Evolutionary conservation across 2,797 vertebrate species (phyloP), one percentile per base, ranked within the genome.

Genomic region (Percopsis omiscomaycus): DNA sequence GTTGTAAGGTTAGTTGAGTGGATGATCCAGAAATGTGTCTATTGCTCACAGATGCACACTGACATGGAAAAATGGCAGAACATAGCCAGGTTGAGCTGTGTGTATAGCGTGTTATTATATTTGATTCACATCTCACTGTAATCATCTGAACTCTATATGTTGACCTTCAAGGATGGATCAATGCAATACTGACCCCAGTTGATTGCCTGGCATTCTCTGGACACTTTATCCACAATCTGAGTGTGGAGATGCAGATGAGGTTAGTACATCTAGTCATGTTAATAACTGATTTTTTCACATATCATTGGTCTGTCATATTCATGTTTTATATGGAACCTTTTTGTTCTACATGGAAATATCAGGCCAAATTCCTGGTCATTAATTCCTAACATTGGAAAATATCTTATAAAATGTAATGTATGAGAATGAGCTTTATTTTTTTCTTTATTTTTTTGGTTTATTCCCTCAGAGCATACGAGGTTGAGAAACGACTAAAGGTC

Each of bases 161-260:
- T 68, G 27, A 84, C 59, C 78, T 72, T 42, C 64, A 81, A 99
- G 98, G 97, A 68, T 98, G 98, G 97, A 98, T 99, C 86, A 98
- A 98, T 71, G 98, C 96, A 89, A 95, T 97, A 49, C 92, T 99
- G 74, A 98, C 97, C 32, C 97, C 98, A 0, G 96, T 98, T 49
- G 98, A 99, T 91, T 98, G 96, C 79, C 89, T 99, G 88, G 95
- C 97, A 28, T 98, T 98, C 82, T 94, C 95, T 15, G 97, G 97
- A 73, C 96, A 99, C 89, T 99, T 98, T 49, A 93, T 99, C 58
- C 97, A 99, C 85, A 98, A 95, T 81, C 88, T 99, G 74, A 99
- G 94, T 0, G 94, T 98, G 86, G 98, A 98, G 88, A 98, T 98
- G 96, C 98, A 99, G 88, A 98, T 98, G 96, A 98, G 98, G 98